Base-by-base conservation (phyloP, 1,140 invertebrate species). In the Lucilia cuprina region DNA sequence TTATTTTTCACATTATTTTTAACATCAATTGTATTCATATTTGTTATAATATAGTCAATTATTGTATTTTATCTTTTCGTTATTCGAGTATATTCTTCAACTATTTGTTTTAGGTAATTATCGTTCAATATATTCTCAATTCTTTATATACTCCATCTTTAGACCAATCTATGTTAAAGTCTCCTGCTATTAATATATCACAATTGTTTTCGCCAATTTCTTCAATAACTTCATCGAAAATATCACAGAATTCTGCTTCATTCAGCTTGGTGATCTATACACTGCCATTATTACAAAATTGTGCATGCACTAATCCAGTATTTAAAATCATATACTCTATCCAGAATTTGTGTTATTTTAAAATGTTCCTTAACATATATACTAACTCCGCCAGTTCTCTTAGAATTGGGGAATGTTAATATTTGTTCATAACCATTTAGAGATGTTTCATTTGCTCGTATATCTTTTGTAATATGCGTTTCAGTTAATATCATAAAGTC, bases 1-100 rank as follows among this genome's bases (percentile, higher is more conserved):
- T 55, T 55, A 55, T 55, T 55, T 55, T 17, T 17, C 12, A 17
- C 10, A 55, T 55, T 17, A 13, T 13, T 55, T 55, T 55, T 55
- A 17, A 17, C 50, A 13, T 13, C 17, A 55, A 17, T 55, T 13
- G 10, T 55, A 12, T 30, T 30, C 25, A 30, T 70, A n/a, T 70
- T 70, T n/a, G 60, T 70, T 70, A 70, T 21, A 70, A 70, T 21
- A 70, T 70, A 70, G n/a, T 70, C 60, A 19, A 70, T 70, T 21
- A 70, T n/a, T 8, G 60, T 70, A 8, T n/a, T 70, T 17, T 3
- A 70, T 10, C 17, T 70, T 19, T 7, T n/a, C 2, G 60, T 21
- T 19, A 70, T 70, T 70, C 60, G 10, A 14, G 60, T 70, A 21
- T 70, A 70, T n/a, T 70, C 60, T n/a, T 13, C 13, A n/a, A n/a